These are phyloP conservation scores for Belonocnema kinseyi DNA, from an alignment of 1,140 invertebrate genomes.

Conservation along the genomic window DNA sequence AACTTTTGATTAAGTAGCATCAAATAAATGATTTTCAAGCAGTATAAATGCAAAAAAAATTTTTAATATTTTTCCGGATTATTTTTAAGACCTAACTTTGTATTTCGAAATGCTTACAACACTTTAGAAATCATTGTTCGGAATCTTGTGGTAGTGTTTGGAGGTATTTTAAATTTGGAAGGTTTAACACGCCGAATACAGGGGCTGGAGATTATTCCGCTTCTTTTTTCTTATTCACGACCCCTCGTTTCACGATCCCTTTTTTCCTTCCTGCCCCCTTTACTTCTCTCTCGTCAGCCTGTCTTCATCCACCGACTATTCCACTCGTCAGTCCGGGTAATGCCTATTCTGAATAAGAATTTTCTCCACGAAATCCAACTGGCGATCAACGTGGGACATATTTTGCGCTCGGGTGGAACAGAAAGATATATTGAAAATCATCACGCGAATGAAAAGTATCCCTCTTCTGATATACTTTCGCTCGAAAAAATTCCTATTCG, in stretches of 20 bases:
- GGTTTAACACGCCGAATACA: conserved; percentile 14
- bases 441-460: not conserved
- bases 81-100: no score
- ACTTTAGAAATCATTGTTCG: not conserved
- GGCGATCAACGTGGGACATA: not conserved
- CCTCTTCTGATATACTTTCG: not conserved
- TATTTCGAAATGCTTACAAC: not conserved
- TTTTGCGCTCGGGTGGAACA: not conserved
- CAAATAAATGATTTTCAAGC: no score
- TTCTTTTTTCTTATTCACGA: conserved; percentile 35
- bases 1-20: no score
- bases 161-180: conserved; percentile 21
- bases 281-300: conserved; percentile 31
- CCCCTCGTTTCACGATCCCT: conserved; percentile 31
- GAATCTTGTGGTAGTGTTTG: not conserved
- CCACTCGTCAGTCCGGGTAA: conserved; percentile 36
- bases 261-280: conserved; percentile 25
- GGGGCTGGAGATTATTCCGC: conserved; percentile 28
- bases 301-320: conserved; percentile 37
- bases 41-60: no score
- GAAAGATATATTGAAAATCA: conserved; percentile 15
- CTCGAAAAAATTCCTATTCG: conserved; percentile 6
- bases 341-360: conserved; percentile 46
- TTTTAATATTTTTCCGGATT: no score
- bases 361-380: conserved; percentile 3